Conservation (phyloP, 2,113 vertebrate genomes). For the Heptranchias perlo region DNA sequence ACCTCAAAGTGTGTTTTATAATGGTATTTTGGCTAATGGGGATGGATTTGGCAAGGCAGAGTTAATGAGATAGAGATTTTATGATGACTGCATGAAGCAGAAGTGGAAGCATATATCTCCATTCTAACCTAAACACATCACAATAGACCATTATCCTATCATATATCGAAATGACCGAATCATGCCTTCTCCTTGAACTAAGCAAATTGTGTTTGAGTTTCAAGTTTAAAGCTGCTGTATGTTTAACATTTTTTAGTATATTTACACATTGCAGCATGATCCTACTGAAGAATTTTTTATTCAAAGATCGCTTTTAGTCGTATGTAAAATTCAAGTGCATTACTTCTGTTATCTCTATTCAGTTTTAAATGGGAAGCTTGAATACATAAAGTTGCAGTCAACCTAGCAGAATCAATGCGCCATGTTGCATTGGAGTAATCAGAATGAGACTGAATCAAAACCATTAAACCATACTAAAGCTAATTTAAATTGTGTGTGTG, state of each 20-base stretch:
- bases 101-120: neutral
- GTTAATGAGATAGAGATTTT: neutral
- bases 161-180: neutral
- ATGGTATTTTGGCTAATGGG: neutral
- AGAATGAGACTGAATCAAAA: too few species aligned
- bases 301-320: too few species aligned
- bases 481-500: too few species aligned
- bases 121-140: neutral
- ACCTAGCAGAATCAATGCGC: too few species aligned
- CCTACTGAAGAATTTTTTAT: neutral
- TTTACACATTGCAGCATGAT: neutral
- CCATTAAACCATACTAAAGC: too few species aligned
- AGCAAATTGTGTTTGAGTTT: neutral
- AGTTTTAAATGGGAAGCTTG: too few species aligned
- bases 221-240: neutral
- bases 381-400: too few species aligned
- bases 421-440: too few species aligned
- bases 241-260: neutral
- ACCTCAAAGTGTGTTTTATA: neutral
- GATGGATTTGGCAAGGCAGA: neutral
- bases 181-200: neutral
- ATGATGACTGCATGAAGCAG: neutral
- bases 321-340: too few species aligned
- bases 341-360: too few species aligned
- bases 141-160: neutral